These are phyloP conservation scores for Leptinotarsa undecemlineata DNA, from an alignment of 1,140 invertebrate genomes.

Conservation along the genomic window DNA sequence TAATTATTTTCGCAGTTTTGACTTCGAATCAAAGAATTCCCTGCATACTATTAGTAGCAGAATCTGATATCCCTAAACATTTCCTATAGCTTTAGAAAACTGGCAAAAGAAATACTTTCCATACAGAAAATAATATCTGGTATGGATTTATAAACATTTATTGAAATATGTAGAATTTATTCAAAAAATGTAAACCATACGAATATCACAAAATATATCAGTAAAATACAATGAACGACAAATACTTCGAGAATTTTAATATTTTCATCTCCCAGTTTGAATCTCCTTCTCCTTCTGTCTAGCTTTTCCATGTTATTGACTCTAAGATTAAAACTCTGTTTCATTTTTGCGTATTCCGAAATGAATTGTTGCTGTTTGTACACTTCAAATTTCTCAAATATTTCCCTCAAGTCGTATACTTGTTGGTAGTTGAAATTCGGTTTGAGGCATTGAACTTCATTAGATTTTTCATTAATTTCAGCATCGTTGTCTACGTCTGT, in stretches of 20 bases:
- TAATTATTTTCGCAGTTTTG: too few species aligned
- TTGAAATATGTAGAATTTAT: neutral
- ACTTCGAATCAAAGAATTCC: too few species aligned
- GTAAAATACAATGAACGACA: neutral
- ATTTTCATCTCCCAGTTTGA: neutral
- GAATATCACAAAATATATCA: conserved; percentile 7
- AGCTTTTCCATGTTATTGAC: neutral
- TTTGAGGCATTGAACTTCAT: too few species aligned
- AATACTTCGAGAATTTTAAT: neutral
- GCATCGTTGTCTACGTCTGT: too few species aligned
- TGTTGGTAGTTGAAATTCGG: neutral
- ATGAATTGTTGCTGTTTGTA: neutral
- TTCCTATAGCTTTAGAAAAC: too few species aligned
- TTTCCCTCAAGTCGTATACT: conserved; percentile 2
- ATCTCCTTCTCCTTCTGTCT: neutral
- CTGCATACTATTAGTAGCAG: too few species aligned
- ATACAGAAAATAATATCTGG: too few species aligned
- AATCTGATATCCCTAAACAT: too few species aligned
- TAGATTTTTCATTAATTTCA: too few species aligned
- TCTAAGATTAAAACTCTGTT: neutral
- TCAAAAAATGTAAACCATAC: conserved; percentile 11
- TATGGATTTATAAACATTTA: neutral
- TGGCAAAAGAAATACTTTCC: too few species aligned
- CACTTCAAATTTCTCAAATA: neutral
- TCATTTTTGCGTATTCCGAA: neutral